A percentile compares a stretch with the other conserved stretches of the same genome.
Evolutionary conservation across 2,797 vertebrate genomes (phyloP).

Genomic region (Apogon hyalosoma): DNA sequence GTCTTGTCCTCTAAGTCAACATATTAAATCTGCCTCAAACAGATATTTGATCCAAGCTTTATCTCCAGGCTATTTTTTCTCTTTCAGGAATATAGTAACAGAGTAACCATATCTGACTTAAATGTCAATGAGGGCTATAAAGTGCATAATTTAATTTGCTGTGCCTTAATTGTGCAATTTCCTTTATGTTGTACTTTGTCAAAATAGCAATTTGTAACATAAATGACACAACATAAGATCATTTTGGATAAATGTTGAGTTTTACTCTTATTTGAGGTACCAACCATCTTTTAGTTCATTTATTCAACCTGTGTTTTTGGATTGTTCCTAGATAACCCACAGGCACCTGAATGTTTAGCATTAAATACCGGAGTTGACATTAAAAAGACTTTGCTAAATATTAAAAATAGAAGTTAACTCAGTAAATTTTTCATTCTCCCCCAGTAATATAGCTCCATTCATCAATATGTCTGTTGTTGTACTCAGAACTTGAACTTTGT

Average conservation of each 20-base stretch:
- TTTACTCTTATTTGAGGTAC: background rate
- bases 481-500: slow-evolving; percentile 26
- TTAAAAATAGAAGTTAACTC: background rate
- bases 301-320: slow-evolving; percentile 8
- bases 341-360: background rate
- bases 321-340: background rate
- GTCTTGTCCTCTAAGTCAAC: slow-evolving; percentile 11
- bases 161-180: slow-evolving; percentile 5
- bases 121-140: slow-evolving; percentile 27
- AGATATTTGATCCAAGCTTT: slow-evolving; percentile 14
- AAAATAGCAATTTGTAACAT: slow-evolving; percentile 10
- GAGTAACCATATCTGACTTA: slow-evolving; percentile 14
- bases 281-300: background rate
- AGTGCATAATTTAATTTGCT: slow-evolving; percentile 10
- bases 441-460: slow-evolving; percentile 15
- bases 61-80: slow-evolving; percentile 19
- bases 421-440: slow-evolving; percentile 26
- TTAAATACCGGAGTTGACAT: slow-evolving; percentile 15
- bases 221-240: background rate
- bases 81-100: background rate
- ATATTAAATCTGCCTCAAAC: slow-evolving; percentile 22
- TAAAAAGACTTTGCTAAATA: slow-evolving; percentile 13
- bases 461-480: slow-evolving; percentile 40
- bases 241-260: slow-evolving; percentile 12
- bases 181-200: slow-evolving; percentile 3